A percentile compares a stretch with the other conserved stretches of the same genome.
These are phyloP conservation scores for Falcaria lacertinaria DNA, from an alignment of 2,888 invertebrate species.

Conservation along the genomic window DNA sequence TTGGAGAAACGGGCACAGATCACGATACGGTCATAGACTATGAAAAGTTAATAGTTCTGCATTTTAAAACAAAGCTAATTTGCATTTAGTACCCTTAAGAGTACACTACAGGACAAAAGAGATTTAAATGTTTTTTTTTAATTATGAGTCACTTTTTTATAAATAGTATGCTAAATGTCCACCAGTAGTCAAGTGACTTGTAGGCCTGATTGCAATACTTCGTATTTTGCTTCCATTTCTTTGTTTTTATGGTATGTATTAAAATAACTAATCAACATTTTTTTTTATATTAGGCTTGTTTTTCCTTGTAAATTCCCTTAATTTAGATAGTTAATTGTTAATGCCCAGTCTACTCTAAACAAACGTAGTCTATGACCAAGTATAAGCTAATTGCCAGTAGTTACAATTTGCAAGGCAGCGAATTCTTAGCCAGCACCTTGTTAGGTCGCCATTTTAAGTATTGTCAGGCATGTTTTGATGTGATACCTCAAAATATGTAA, in stretches of 20 bases:
- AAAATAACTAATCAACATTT: too few species aligned
- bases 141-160: too few species aligned
- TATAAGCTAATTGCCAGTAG: conserved; percentile 32
- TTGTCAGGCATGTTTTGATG: background rate
- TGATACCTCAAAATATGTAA: too few species aligned
- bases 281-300: too few species aligned
- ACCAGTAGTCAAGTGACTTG: too few species aligned
- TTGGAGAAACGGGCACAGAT: conserved; percentile 53
- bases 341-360: conserved; percentile 1
- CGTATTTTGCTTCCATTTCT: too few species aligned
- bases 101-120: conserved; percentile 1
- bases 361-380: background rate
- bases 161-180: too few species aligned
- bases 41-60: conserved; percentile 23
- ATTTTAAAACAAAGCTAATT: conserved; percentile 18
- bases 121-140: conserved; percentile 6
- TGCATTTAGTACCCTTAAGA: conserved; percentile 13
- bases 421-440: conserved; percentile 10
- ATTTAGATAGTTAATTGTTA: too few species aligned
- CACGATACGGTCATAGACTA: conserved; percentile 51
- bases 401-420: conserved; percentile 35
- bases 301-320: too few species aligned
- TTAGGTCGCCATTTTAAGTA: background rate
- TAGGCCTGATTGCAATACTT: too few species aligned
- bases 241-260: too few species aligned